Evolutionary conservation across 1,140 invertebrate genomes (phyloP).

Genomic region (Leptinotarsa texana): DNA sequence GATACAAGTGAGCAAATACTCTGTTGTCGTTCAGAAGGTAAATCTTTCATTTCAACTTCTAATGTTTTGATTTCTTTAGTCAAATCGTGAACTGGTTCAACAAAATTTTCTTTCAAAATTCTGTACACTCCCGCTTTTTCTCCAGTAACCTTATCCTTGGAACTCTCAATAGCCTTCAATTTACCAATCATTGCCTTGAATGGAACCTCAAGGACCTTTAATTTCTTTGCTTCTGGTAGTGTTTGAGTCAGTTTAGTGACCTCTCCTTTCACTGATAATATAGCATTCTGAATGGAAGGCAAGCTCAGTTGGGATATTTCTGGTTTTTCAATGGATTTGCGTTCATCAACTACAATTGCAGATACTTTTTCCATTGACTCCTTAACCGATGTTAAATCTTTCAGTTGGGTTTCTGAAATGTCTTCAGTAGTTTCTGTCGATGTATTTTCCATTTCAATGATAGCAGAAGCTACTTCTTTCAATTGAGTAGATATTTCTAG

Average conservation of each 20-base stretch:
- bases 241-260: neutral
- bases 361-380: constrained; percentile 31
- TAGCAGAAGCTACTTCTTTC: neutral
- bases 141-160: neutral
- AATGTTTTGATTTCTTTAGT: neutral
- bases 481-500: neutral
- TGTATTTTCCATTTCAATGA: constrained; percentile 11
- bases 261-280: constrained; percentile 24
- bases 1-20: constrained; percentile 29
- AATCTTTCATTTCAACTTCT: neutral
- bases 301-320: constrained; percentile 23
- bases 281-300: constrained; percentile 20
- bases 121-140: neutral
- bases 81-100: neutral
- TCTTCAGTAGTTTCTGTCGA: constrained; percentile 32
- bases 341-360: constrained; percentile 27
- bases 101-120: neutral
- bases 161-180: neutral
- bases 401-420: neutral
- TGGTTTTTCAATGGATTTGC: constrained; percentile 23
- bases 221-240: neutral
- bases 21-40: constrained; percentile 24
- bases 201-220: neutral
- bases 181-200: constrained; percentile 11
- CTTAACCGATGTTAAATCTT: constrained; percentile 13